Evolutionary conservation across 2,797 vertebrate species (phyloP), one percentile per base, ranked within the genome.

Genomic region (Furcifer pardalis): DNA sequence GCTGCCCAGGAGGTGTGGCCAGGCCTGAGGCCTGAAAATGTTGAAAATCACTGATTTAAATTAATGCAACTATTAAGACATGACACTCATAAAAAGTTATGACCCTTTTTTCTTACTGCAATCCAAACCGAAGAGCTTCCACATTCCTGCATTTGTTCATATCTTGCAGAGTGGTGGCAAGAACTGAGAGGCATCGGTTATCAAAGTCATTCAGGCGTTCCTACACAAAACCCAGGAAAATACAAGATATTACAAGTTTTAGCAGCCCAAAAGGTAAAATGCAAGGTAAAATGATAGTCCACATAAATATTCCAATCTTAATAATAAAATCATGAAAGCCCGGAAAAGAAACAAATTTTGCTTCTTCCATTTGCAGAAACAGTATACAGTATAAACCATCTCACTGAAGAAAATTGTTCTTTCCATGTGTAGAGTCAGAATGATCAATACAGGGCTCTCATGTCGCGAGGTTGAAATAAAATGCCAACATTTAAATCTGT

Each of bases 121-220:
- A 84, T 87, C 97, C 97, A 5, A 94, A 87, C 88, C 95, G 97
- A 62, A 99, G 96, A 7, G 94, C 95, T 30, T 89, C 83, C 40
- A 97, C 96, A 69, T 97, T 98, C 89, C 93, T 94, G 86, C 95
- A 91, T 42, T 89, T 90, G 8, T 97, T 93, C 97, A 99, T 94
- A 0, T 84, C 72, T 17, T 92, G 79, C 89, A 99, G 89, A 83
- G 94, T 86, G 78, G 91, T 90, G 9, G 97, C 95, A 93, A 99
- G 84, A 84, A 98, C 87, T 1, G 97, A 97, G 82, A 99, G 82
- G 42, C 93, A 89, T 78, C 88, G 96, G 87, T 97, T 97, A 86
- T 98, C 96, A 81, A 98, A 96, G 32, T 95, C 93, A 90, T 97
- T 98, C 91, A 99, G 92, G 30, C 92, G 97, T 87, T 98, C 98